These are phyloP conservation scores for Acipenser oxyrinchus DNA, from an alignment of 2,797 vertebrate species.

Conservation along the genomic window DNA sequence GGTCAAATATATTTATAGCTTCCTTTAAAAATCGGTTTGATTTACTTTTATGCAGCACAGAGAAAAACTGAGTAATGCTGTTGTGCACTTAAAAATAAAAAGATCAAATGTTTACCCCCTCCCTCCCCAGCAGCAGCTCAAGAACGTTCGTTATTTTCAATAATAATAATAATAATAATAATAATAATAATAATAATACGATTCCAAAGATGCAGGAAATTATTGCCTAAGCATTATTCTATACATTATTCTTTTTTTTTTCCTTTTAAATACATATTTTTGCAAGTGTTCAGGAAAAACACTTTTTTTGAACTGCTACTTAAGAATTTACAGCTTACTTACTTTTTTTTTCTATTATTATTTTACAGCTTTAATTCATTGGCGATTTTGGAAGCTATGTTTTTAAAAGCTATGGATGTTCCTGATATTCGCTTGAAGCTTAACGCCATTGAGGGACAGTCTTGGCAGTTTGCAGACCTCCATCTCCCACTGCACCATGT, in stretches of 20 bases:
- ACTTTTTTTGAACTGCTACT: conserved; percentile 81
- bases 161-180: conserved; percentile 29
- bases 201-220: conserved; percentile 83
- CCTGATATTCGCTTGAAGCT: conserved; percentile 84
- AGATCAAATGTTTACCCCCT: conserved; percentile 36
- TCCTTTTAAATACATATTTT: conserved; percentile 62
- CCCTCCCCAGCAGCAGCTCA: conserved; percentile 63
- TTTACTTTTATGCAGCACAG: background rate
- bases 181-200: conserved; percentile 44
- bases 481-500: conserved; percentile 85
- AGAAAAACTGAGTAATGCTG: conserved; percentile 57
- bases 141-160: conserved; percentile 27
- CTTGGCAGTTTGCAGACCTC: conserved; percentile 86
- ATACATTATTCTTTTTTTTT: conserved; percentile 61
- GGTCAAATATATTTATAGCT: conserved; percentile 35
- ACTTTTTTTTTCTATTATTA: conserved; percentile 25
- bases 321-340: conserved; percentile 86
- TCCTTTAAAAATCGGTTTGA: background rate
- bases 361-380: conserved; percentile 87
- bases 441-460: conserved; percentile 82
- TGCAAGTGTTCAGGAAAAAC: conserved; percentile 66
- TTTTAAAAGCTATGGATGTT: conserved; percentile 86
- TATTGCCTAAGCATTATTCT: conserved; percentile 96
- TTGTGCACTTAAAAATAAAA: conserved; percentile 71
- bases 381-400: conserved; percentile 88